A percentile compares a stretch with the other conserved stretches of the same genome.
These are phyloP conservation scores for Heliconius nattereri DNA, from an alignment of 1,140 invertebrate genomes.

Conservation along the genomic window DNA sequence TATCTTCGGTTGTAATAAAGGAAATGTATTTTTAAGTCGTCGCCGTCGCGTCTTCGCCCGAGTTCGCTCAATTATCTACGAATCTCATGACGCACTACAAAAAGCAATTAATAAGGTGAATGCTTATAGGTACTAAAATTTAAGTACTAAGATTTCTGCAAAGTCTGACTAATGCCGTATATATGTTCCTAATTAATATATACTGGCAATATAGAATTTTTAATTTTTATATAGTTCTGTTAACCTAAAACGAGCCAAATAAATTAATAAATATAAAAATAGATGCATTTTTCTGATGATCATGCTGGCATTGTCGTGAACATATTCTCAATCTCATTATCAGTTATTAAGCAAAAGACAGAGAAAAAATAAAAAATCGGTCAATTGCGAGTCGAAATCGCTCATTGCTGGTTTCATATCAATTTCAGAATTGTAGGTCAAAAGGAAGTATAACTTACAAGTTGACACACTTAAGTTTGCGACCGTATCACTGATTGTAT, in stretches of 20 bases:
- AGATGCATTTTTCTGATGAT: background rate
- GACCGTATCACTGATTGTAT: background rate
- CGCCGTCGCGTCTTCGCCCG: constrained; percentile 57
- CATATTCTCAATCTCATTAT: too few relatives aligned
- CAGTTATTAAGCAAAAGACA: too few relatives aligned
- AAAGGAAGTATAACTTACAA: background rate
- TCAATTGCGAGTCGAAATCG: too few relatives aligned
- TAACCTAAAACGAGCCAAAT: background rate
- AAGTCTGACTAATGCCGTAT: background rate
- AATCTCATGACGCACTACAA: constrained; percentile 45
- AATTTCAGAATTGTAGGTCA: background rate
- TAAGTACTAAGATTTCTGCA: constrained; percentile 9
- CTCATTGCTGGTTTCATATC: too few relatives aligned
- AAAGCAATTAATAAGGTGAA: constrained; percentile 43
- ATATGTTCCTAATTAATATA: background rate
- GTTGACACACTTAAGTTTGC: background rate
- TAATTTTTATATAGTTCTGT: too few relatives aligned
- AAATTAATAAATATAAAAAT: background rate
- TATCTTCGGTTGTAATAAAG: constrained; percentile 49
- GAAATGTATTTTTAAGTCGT: constrained; percentile 67
- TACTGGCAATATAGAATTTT: too few relatives aligned
- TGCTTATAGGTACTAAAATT: constrained; percentile 23
- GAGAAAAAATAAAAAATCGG: too few relatives aligned
- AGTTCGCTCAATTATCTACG: constrained; percentile 58
- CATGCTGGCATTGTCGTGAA: too few relatives aligned